Evolutionary conservation across 2,113 vertebrate species (phyloP).

Genomic region (Corynorhinus townsendii): DNA sequence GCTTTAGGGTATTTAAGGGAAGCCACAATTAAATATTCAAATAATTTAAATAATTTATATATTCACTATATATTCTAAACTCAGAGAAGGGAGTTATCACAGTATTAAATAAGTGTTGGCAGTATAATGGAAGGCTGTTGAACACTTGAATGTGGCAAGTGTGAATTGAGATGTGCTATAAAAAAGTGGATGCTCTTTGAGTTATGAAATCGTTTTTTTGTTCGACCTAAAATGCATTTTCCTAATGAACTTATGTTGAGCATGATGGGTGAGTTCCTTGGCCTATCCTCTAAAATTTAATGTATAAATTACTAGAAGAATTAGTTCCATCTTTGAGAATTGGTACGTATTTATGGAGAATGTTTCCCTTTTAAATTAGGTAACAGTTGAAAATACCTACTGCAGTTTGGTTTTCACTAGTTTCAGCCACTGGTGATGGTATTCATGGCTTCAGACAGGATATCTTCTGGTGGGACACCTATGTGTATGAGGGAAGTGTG

Average conservation of each 20-base stretch:
- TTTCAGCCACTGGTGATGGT: neutral
- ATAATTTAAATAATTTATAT: neutral
- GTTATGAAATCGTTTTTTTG: neutral
- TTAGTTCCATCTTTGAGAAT: neutral
- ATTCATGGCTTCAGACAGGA: neutral
- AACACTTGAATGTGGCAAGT: neutral
- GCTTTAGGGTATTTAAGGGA: constrained; percentile 2
- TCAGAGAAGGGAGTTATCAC: constrained; percentile 22
- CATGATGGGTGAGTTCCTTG: neutral
- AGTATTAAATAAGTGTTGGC: neutral
- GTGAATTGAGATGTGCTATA: neutral
- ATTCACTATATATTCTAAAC: neutral
- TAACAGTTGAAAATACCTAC: neutral
- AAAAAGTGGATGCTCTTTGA: neutral
- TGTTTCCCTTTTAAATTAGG: neutral
- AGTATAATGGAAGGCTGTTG: neutral
- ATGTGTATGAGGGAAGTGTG: neutral
- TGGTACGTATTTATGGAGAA: neutral
- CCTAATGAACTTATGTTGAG: neutral
- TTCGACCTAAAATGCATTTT: neutral
- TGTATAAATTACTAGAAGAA: neutral
- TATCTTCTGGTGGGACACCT: neutral
- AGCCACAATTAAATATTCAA: neutral
- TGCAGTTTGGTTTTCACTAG: neutral
- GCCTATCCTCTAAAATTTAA: neutral